Evolutionary conservation across 2,888 invertebrate species (phyloP).

Genomic region (Volucella bombylans): DNA sequence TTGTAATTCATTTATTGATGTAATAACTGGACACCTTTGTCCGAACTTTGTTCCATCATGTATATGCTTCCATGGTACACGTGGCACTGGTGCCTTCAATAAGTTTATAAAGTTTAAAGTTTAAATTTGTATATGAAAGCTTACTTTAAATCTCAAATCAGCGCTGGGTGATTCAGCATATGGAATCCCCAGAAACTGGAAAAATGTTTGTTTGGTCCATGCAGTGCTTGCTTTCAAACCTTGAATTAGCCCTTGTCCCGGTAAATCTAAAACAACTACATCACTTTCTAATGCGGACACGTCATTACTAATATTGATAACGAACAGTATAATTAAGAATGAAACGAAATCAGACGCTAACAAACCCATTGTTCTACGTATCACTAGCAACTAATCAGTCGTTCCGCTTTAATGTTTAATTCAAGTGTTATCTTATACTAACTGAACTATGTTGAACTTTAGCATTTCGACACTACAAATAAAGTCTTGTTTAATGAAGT

Average conservation of each 20-base stretch:
- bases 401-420: not conserved
- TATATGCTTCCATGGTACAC: conserved; percentile 78
- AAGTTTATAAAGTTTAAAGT: not conserved
- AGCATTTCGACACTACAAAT: not conserved
- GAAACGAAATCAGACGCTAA: conserved; percentile 25
- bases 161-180: conserved; percentile 80
- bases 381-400: conserved; percentile 47
- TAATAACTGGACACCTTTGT: conserved; percentile 79
- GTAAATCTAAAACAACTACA: conserved; percentile 74
- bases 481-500: not conserved
- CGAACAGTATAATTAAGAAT: conserved; percentile 14
- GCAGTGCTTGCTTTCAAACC: conserved; percentile 78
- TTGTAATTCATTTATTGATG: conserved; percentile 74
- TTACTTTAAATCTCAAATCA: conserved; percentile 78
- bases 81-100: conserved; percentile 78
- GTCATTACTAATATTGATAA: conserved; percentile 39
- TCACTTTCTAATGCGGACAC: conserved; percentile 19
- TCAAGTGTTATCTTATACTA: conserved; percentile 22
- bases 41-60: conserved; percentile 78
- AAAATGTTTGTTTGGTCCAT: conserved; percentile 79
- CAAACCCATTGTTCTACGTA: conserved; percentile 44
- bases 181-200: conserved; percentile 81
- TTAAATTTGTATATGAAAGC: conserved; percentile 33
- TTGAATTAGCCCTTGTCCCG: conserved; percentile 77
- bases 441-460: conserved; percentile 16